Percentiles rank a stretch among this genome's conserved stretches.
phyloP scores from a whole-genome alignment of 1,140 invertebrate genomes.

The Heliconius nattereri region DNA sequence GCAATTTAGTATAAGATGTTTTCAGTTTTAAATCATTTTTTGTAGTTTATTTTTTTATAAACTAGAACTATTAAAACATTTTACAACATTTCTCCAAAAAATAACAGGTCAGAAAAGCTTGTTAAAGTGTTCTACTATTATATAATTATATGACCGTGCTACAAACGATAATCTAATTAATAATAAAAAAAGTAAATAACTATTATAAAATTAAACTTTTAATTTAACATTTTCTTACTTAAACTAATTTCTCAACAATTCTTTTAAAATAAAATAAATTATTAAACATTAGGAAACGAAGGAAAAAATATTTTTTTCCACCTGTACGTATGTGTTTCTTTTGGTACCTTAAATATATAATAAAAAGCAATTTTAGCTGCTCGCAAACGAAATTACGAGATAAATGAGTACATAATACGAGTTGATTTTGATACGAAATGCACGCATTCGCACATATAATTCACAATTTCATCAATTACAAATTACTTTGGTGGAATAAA shows the following conservation, averaged over 20 bases:
- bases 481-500: conserved; percentile 24
- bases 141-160: background rate
- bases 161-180: background rate
- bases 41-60: too few relatives aligned
- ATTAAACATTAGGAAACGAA: background rate
- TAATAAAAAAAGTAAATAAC: background rate
- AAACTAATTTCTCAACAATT: background rate
- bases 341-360: conserved; percentile 33
- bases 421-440: conserved; percentile 63
- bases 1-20: too few relatives aligned
- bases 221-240: background rate
- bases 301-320: background rate
- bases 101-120: too few relatives aligned
- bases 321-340: background rate
- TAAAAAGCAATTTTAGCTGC: conserved; percentile 46
- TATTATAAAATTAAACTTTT: background rate
- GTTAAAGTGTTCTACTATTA: too few relatives aligned
- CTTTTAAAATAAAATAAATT: background rate
- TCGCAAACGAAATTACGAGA: conserved; percentile 61
- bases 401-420: conserved; percentile 61
- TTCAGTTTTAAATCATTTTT: too few relatives aligned
- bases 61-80: too few relatives aligned
- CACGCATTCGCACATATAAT: conserved; percentile 44
- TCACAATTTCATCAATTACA: conserved; percentile 28
- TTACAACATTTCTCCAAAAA: too few relatives aligned